phyloP scores from a whole-genome alignment of 1,140 invertebrate species.

The Eubasilissa regina region DNA sequence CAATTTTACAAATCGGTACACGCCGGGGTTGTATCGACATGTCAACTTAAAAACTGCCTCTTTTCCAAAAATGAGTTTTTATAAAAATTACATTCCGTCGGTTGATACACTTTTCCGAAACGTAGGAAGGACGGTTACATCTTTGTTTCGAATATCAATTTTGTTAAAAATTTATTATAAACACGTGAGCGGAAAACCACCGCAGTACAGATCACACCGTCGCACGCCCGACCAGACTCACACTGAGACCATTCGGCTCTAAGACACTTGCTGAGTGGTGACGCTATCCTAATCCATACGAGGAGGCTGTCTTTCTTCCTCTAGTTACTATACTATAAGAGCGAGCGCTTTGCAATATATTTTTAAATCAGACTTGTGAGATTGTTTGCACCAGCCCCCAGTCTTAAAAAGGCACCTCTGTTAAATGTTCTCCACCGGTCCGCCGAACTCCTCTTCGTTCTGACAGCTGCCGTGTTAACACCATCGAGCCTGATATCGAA shows the following conservation, averaged over 20 bases:
- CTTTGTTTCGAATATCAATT: conserved; percentile 35
- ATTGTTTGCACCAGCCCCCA: conserved; percentile 60
- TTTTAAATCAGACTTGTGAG: conserved; percentile 61
- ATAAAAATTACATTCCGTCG: conserved; percentile 7
- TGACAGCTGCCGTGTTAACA: neutral
- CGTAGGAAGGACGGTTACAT: conserved; percentile 52
- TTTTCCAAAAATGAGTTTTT: neutral
- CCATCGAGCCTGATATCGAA: too few relatives aligned
- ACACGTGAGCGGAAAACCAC: neutral
- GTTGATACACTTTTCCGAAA: conserved; percentile 36
- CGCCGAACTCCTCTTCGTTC: neutral
- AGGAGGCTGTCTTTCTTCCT: conserved; percentile 38
- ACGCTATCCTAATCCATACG: conserved; percentile 30
- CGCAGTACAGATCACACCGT: conserved; percentile 9
- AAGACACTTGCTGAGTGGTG: conserved; percentile 37
- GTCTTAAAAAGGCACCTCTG: conserved; percentile 62
- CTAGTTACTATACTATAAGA: conserved; percentile 54
- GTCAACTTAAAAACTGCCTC: neutral
- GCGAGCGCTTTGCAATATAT: conserved; percentile 55
- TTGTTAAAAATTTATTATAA: neutral
- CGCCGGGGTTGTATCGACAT: neutral
- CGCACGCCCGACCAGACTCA: conserved; percentile 2
- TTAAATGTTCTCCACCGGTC: conserved; percentile 52
- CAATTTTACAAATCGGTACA: conserved; percentile 49
- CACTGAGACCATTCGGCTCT: neutral